These are phyloP conservation scores for Sinocyclocheilus maitianheensis DNA, from an alignment of 2,113 vertebrate genomes.

Conservation along the genomic window DNA sequence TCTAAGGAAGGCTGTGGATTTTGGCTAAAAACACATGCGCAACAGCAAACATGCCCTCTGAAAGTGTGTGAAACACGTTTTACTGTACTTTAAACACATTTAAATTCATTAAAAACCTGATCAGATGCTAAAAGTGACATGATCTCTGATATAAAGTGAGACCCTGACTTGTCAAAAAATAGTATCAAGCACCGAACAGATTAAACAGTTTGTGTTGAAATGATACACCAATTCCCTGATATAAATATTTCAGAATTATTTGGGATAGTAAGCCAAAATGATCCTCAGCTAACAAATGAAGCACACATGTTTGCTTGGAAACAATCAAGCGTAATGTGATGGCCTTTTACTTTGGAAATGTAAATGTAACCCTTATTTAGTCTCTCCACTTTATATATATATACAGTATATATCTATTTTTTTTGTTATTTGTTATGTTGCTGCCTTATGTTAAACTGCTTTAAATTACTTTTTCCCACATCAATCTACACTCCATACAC, in stretches of 20 bases:
- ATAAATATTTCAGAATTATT: conserved; percentile 40
- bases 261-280: conserved; percentile 42
- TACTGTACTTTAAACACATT: not conserved
- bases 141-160: not conserved
- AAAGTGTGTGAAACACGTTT: not conserved
- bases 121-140: not conserved
- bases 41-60: not conserved
- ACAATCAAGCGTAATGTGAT: conserved; percentile 26
- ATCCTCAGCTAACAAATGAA: conserved; percentile 25
- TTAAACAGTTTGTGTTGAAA: not conserved
- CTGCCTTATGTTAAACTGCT: too few relatives aligned
- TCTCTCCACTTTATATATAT: too few relatives aligned
- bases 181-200: not conserved
- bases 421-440: too few relatives aligned
- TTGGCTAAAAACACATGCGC: not conserved
- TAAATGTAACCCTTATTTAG: conserved; percentile 9
- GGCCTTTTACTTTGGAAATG: conserved; percentile 16
- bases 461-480: too few relatives aligned
- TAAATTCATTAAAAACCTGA: not conserved
- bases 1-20: not conserved
- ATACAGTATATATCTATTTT: too few relatives aligned
- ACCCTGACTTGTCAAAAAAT: too few relatives aligned
- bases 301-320: conserved; percentile 36
- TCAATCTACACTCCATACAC: too few relatives aligned
- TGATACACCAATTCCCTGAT: not conserved